Base-by-base conservation (phyloP, 2,797 vertebrate genomes). In the Chromis chromis region DNA sequence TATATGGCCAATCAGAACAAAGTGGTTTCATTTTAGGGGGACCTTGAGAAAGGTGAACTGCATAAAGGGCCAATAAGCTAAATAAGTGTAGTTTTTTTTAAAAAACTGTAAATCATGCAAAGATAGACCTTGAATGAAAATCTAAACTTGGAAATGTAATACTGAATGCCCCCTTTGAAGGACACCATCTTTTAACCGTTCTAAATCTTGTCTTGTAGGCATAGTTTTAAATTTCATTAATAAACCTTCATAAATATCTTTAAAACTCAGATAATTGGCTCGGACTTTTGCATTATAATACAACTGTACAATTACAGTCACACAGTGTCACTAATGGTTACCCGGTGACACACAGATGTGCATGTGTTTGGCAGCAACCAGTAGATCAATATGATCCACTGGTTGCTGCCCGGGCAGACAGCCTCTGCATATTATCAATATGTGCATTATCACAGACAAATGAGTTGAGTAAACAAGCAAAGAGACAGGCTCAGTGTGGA, bases 381-480 rank as follows among this genome's bases (percentile, higher is more conserved):
- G 46, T 19, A 14, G 21, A 55, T 55, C 12, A 17, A 1, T 17
- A 13, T 25, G 54, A 77, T 62, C 56, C 17, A 1, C 31, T 31
- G 22, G 16, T 61, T 60, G 60, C 54, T 74, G 54, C 33, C 39
- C 44, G 22, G 46, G 24, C 70, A 27, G 65, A 69, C 54, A 42
- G 59, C 33, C 42, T 46, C 50, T 56, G 65, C 53, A 74, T 64
- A 39, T 75, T 36, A 70, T 83, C 28, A n/a, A 42, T 27, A 46
- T 33, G 68, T 50, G 9, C 60, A 65, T 85, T 55, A 73, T 75
- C 56, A 19, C 22, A 25, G 25, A 52, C 21, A 70, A 75, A 71
- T 42, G 12, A 70, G 28, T 31, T 4, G 4, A 36, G 17, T 7
- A 27, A 63, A 68, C 21, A 16, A 61, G 49, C 49, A 33, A 55